Conservation (phyloP, 2,113 vertebrate species). For the Sphyrna mokarran region DNA sequence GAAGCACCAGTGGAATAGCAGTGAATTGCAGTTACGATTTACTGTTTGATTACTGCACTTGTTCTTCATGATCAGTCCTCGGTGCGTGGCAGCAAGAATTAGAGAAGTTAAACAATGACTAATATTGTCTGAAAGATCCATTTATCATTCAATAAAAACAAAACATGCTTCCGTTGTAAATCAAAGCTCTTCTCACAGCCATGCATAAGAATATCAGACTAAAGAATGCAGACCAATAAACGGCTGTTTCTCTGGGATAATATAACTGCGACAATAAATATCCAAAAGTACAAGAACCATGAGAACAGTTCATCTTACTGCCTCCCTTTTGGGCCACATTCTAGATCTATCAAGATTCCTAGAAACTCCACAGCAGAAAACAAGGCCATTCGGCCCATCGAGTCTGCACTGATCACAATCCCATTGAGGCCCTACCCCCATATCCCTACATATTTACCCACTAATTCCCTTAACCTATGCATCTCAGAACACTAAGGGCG, state of each 20-base stretch:
- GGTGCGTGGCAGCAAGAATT: not conserved
- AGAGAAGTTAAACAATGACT: not conserved
- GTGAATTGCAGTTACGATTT: not conserved
- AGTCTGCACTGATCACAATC: too few relatives aligned
- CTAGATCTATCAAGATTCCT: not conserved
- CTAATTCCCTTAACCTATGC: too few relatives aligned
- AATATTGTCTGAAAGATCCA: not conserved
- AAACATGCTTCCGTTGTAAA: not conserved
- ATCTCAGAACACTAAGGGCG: too few relatives aligned
- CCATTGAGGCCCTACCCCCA: too few relatives aligned
- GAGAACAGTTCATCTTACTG: not conserved
- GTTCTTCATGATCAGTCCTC: not conserved
- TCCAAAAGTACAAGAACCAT: not conserved
- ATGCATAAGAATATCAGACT: not conserved
- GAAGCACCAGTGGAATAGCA: not conserved
- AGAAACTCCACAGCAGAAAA: too few relatives aligned
- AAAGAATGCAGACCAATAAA: not conserved
- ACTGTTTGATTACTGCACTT: not conserved
- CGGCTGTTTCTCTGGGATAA: not conserved
- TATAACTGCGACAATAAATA: not conserved
- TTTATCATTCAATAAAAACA: conserved; percentile 6
- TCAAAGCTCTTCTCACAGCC: not conserved
- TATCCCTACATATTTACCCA: too few relatives aligned
- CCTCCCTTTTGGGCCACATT: not conserved
- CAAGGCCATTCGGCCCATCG: too few relatives aligned